Conservation (phyloP, 2,888 invertebrate species). For the Thelaira solivaga region DNA sequence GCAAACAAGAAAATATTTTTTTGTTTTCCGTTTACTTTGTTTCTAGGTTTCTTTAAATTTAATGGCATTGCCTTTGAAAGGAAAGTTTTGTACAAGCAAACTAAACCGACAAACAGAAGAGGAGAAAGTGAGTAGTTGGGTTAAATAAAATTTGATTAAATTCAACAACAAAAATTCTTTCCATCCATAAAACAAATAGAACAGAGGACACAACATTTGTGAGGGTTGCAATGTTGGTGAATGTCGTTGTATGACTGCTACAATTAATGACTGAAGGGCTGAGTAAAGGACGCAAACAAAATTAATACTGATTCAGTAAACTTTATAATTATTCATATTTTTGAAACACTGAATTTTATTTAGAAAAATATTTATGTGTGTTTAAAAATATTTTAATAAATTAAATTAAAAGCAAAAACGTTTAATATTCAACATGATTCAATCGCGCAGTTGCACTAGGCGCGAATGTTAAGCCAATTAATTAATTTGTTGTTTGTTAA, state of each 20-base stretch:
- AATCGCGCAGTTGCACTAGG: no score
- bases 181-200: conserved; percentile 4
- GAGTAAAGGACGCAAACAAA: neutral
- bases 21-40: no score
- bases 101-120: conserved; percentile 24
- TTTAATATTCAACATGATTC: no score
- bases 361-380: no score
- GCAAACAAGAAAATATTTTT: neutral
- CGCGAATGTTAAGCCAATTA: no score
- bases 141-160: conserved; percentile 3
- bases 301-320: conserved; percentile 30
- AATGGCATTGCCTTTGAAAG: conserved; percentile 25
- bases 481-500: no score
- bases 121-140: neutral
- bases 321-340: conserved; percentile 51
- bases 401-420: no score
- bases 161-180: conserved; percentile 22
- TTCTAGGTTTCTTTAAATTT: no score
- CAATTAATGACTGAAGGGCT: neutral
- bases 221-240: conserved; percentile 3
- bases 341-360: conserved; percentile 52
- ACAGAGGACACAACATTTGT: neutral
- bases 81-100: no score
- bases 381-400: no score
- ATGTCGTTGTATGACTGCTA: neutral